Evolutionary conservation across 2,113 vertebrate genomes (phyloP).

Genomic region (Chionomys nivalis): DNA sequence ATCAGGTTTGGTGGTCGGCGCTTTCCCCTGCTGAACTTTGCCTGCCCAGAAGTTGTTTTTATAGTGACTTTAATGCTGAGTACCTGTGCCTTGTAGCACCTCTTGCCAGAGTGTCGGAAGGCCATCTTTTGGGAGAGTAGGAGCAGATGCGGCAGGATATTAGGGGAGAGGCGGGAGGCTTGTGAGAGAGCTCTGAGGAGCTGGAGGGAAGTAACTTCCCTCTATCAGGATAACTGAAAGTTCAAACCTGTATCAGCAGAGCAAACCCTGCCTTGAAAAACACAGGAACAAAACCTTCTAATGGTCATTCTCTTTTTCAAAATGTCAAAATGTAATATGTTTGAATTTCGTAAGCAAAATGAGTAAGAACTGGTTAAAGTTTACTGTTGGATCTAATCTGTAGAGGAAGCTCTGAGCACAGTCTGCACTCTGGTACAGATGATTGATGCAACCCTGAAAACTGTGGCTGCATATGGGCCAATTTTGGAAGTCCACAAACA

Average conservation of each 20-base stretch:
- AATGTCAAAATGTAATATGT: background rate
- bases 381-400: background rate
- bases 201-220: background rate
- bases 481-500: background rate
- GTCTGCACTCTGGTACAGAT: background rate
- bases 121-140: background rate
- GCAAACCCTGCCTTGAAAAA: background rate
- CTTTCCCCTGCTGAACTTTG: background rate
- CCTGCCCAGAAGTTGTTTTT: background rate
- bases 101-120: background rate
- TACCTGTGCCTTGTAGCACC: background rate
- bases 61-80: background rate
- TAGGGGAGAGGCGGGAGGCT: background rate
- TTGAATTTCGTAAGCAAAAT: constrained; percentile 49
- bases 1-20: background rate
- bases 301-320: background rate
- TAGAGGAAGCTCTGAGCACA: background rate
- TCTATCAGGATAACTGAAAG: background rate
- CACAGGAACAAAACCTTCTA: background rate
- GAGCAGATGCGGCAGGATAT: background rate
- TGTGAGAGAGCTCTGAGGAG: background rate
- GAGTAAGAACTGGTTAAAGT: constrained; percentile 50
- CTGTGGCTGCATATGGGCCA: background rate
- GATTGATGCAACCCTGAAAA: background rate
- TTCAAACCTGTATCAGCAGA: background rate